Conservation (phyloP, 2,113 vertebrate genomes). For the Larimichthys crocea region DNA sequence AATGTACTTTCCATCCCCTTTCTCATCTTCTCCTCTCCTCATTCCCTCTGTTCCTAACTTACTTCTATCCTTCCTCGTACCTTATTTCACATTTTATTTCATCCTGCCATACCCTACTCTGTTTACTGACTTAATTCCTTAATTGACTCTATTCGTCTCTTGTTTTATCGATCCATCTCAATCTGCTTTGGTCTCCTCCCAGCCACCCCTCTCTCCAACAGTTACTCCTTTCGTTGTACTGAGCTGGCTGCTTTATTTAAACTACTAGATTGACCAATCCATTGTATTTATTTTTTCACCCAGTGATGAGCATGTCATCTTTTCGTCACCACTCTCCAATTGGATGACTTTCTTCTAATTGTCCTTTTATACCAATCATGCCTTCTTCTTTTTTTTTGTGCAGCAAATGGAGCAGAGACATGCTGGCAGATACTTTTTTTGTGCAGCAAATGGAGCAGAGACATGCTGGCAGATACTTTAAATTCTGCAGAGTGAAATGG, state of each 20-base stretch:
- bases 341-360: slow-evolving; percentile 11
- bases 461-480: slow-evolving; percentile 20
- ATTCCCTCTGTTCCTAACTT: background rate
- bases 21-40: background rate
- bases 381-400: background rate
- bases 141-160: background rate
- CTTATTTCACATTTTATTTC: background rate
- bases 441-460: background rate
- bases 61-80: background rate
- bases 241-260: slow-evolving; percentile 7
- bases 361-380: slow-evolving; percentile 11
- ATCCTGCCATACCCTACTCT: background rate
- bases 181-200: background rate
- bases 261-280: background rate
- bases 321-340: background rate
- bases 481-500: slow-evolving; percentile 15
- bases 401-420: slow-evolving; percentile 3
- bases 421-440: too few relatives aligned
- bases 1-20: background rate
- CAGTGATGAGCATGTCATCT: background rate
- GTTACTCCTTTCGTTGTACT: too few relatives aligned
- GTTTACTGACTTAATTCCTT: background rate
- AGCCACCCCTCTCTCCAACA: accelerated
- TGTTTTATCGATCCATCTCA: background rate
- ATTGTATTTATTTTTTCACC: background rate